Percentiles rank a stretch among this genome's conserved stretches.
phyloP scores from a whole-genome alignment of 2,888 invertebrate species.

The Pristionchus arcanus region DNA sequence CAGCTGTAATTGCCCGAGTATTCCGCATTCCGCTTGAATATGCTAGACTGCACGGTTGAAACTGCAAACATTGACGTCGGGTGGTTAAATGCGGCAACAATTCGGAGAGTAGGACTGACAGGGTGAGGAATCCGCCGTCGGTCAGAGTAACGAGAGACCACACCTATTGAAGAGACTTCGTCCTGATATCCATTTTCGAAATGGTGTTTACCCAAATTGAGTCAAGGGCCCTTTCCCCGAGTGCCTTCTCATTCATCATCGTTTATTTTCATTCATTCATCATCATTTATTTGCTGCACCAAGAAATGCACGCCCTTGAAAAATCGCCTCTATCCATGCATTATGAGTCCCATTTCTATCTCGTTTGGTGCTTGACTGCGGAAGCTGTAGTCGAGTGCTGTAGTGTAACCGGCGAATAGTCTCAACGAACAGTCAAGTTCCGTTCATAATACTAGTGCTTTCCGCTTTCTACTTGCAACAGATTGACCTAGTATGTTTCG shows the following conservation, averaged over 20 bases:
- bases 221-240: neutral
- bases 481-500: too few species aligned
- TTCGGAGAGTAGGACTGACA: too few species aligned
- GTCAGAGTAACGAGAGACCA: too few species aligned
- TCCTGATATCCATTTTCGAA: too few species aligned
- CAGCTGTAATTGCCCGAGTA: neutral
- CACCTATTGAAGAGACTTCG: too few species aligned
- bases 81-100: neutral
- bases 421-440: too few species aligned
- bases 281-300: neutral
- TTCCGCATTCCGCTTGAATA: neutral
- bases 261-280: too few species aligned
- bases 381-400: too few species aligned
- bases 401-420: too few species aligned
- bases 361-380: neutral
- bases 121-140: too few species aligned
- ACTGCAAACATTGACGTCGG: constrained; percentile 1
- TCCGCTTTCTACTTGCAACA: too few species aligned
- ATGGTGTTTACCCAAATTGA: neutral
- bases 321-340: constrained; percentile 8
- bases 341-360: neutral
- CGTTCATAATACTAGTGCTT: too few species aligned
- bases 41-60: neutral
- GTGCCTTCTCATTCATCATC: neutral
- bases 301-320: neutral